phyloP scores from a whole-genome alignment of 2,113 vertebrate species.

The Albula goreensis region DNA sequence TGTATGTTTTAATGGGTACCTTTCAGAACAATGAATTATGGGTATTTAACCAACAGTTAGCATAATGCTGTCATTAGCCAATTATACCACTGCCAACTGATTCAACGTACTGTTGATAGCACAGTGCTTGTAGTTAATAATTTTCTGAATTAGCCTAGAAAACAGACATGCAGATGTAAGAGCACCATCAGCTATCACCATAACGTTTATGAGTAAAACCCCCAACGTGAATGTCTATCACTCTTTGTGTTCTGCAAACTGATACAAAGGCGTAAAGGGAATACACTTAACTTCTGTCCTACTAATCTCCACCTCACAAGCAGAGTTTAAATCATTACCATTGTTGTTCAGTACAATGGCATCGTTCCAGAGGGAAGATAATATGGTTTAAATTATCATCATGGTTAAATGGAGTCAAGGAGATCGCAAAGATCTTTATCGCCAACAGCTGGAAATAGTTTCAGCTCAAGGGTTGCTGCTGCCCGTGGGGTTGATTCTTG shows the following conservation, averaged over 20 bases:
- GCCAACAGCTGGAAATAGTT: constrained; percentile 12
- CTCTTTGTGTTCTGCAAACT: not conserved
- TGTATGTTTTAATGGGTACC: no score
- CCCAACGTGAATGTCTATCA: not conserved
- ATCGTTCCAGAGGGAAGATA: not conserved
- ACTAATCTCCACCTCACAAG: not conserved
- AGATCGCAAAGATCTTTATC: constrained; percentile 21
- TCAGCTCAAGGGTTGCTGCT: not conserved
- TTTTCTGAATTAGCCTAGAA: no score
- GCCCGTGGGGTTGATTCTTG: not conserved
- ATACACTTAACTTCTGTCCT: not conserved
- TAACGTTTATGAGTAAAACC: not conserved
- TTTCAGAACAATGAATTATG: no score
- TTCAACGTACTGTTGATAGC: no score
- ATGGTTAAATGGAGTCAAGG: constrained; percentile 16
- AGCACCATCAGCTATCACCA: not conserved
- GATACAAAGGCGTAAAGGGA: not conserved
- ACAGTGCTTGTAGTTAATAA: no score
- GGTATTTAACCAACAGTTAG: no score
- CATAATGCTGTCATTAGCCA: no score
- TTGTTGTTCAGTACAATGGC: not conserved
- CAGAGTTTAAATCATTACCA: not conserved
- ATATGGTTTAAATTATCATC: constrained; percentile 17
- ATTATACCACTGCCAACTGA: no score
- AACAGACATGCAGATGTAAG: no score